Base-by-base conservation (phyloP, 2,888 invertebrate genomes). In the Caenorhabditis doughertyi region DNA sequence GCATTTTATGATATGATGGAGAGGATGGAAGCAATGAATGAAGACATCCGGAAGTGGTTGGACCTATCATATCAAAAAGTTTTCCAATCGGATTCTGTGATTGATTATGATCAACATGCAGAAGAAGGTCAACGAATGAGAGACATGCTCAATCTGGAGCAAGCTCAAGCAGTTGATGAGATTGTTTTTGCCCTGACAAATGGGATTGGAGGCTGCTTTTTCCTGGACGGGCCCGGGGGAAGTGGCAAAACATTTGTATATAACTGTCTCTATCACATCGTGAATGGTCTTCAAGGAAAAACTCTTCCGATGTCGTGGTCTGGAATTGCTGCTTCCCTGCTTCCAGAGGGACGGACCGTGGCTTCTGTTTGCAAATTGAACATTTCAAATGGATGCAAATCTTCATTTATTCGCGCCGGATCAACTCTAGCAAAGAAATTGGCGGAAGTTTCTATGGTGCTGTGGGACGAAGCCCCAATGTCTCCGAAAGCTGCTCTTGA, bases 391-490 rank as follows among this genome's bases (percentile, higher is more conserved):
- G 39, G 56, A 23, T 70, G 71, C 58, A 11, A 18, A 32, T 9
- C 44, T 5, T 47, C 58, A 1, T 13, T 11, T 13, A n/a, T 58
- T 7, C 42, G 42, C 18, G 29, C 16, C 3, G 2, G 32, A 2
- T 47, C 44, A 18, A 13, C 11, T 3, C 32, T 5, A 18, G 71
- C 58, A 1, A 44, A 49, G 7, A 4, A 18, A 11, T n/a, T 60
- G 27, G 18, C 49, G 1, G 25, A 23, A 3, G 16, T 62, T 1
- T 23, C 23, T 42, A 5, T 72, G 9, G 9, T 72, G 0, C 23
- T 72, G 9, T 49, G 44, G 47, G 73, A 83, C 23, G 77, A 77
- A 25, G 60, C 68, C 0, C 55, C 71, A 16, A 82, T 83, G 83
- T 27, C 32, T 47, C 71, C 79, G 11, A 39, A 70, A 39, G 11